Base-by-base conservation (phyloP, 2,888 invertebrate species). In the Harpalus rufipes region DNA sequence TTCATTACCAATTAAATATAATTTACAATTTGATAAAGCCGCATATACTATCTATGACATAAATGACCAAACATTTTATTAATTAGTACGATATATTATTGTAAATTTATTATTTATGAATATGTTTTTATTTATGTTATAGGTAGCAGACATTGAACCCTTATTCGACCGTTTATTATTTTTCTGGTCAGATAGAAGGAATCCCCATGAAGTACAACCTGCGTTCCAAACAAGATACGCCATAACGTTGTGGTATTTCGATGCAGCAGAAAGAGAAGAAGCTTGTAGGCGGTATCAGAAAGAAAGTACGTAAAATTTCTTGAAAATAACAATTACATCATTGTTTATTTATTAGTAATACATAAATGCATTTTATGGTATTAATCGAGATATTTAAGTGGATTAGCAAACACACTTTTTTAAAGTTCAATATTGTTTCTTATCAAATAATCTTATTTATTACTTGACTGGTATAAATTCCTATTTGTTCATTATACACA, bases 141-240 rank as follows among this genome's bases (percentile, higher is more conserved):
- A 91, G 91, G 91, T 94, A 68, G 98, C 98, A 0, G 96, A 98
- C 89, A 97, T 99, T 88, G 97, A 96, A 89, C 99, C 99, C 0
- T 92, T 96, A 81, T 98, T 98, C 91, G 98, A 99, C 91, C 92
- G 98, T 85, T 94, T 99, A 90, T 92, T 99, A 88, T 98, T 98
- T 92, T 99, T 99, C 93, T 99, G 99, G 99, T 99, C 99, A 0
- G 99, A 99, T 89, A 93, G 97, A 88, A 93, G 99, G 87, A 99
- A 98, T 92, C 99, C 99, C 0, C 99, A 99, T 90, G 99, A 99
- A 92, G 99, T 99, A 0, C 96, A 97, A 90, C 98, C 98, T 1
- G 96, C 98, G 0, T 96, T 93, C 90, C 94, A 94, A 89, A 97
- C 97, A 10, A 93, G 97, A 90, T 97, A 97, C 90, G 97, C 97